These are phyloP conservation scores for Melanophora roralis DNA, from an alignment of 2,888 invertebrate species.

Conservation along the genomic window DNA sequence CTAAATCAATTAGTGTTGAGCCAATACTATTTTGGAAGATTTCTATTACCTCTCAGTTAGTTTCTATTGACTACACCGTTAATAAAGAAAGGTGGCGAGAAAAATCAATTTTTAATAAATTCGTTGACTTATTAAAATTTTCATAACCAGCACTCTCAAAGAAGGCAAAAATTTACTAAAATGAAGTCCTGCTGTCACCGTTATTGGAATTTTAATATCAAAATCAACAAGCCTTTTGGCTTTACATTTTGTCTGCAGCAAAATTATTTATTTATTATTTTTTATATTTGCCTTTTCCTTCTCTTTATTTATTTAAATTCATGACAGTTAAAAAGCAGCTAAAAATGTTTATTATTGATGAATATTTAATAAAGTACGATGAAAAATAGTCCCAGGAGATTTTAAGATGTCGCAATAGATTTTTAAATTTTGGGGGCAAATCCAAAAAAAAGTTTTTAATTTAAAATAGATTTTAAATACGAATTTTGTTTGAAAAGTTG, in stretches of 20 bases:
- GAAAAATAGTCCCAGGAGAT: too few species aligned
- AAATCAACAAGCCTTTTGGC: constrained; percentile 32
- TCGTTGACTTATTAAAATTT: not conserved
- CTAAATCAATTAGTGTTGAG: too few species aligned
- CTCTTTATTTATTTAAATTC: constrained; percentile 21
- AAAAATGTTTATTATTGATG: constrained; percentile 24
- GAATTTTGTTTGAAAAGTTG: too few species aligned
- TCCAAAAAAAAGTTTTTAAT: too few species aligned
- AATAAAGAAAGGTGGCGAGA: too few species aligned
- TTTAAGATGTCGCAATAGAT: not conserved
- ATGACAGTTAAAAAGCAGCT: constrained; percentile 21
- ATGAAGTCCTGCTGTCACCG: not conserved
- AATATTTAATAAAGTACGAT: constrained; percentile 14
- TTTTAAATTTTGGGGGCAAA: too few species aligned
- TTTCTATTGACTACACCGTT: too few species aligned
- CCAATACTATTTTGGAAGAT: too few species aligned
- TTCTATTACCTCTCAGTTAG: too few species aligned
- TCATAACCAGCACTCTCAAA: not conserved
- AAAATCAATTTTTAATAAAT: too few species aligned
- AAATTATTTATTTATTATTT: not conserved
- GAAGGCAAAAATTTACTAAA: not conserved
- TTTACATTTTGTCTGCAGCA: constrained; percentile 29
- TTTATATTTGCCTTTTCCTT: not conserved
- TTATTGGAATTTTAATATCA: constrained; percentile 37
- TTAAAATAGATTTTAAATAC: too few species aligned